Percentiles rank a stretch among this genome's conserved stretches.
These are phyloP conservation scores for Helicoverpa zea DNA, from an alignment of 1,140 invertebrate species.

Conservation along the genomic window DNA sequence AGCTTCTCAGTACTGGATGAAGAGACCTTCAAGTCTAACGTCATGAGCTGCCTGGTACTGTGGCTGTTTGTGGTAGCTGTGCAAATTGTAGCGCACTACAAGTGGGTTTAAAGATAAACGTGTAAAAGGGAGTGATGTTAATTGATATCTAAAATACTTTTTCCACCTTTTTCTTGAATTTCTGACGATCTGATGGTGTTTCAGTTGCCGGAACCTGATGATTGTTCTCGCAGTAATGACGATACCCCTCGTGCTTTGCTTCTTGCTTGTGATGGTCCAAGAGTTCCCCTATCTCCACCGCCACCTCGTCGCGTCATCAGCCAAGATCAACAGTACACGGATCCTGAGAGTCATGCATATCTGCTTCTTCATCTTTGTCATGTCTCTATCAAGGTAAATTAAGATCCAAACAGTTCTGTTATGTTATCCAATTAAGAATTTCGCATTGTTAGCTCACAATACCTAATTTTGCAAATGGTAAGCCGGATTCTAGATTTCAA, in stretches of 20 bases:
- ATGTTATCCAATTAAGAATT: no score
- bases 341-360: slow-evolving; percentile 91
- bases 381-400: slow-evolving; percentile 2
- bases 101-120: slow-evolving; percentile 86
- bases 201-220: slow-evolving; percentile 87
- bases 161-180: no score
- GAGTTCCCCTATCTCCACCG: slow-evolving; percentile 91
- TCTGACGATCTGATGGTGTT: no score
- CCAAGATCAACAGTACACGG: slow-evolving; percentile 90
- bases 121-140: no score
- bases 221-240: slow-evolving; percentile 89
- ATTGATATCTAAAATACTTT: no score
- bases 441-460: not conserved
- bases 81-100: slow-evolving; percentile 92
- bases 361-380: slow-evolving; percentile 81
- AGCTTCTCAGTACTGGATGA: slow-evolving; percentile 94
- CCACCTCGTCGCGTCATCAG: slow-evolving; percentile 88
- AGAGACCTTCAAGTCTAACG: slow-evolving; percentile 97
- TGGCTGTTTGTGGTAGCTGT: slow-evolving; percentile 96
- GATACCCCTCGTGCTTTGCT: slow-evolving; percentile 89
- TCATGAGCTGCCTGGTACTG: slow-evolving; percentile 96
- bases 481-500: no score
- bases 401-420: not conserved
- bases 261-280: slow-evolving; percentile 94
- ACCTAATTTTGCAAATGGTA: not conserved